These are phyloP conservation scores for Parotia lawesii DNA, from an alignment of 2,113 vertebrate genomes.

Conservation along the genomic window DNA sequence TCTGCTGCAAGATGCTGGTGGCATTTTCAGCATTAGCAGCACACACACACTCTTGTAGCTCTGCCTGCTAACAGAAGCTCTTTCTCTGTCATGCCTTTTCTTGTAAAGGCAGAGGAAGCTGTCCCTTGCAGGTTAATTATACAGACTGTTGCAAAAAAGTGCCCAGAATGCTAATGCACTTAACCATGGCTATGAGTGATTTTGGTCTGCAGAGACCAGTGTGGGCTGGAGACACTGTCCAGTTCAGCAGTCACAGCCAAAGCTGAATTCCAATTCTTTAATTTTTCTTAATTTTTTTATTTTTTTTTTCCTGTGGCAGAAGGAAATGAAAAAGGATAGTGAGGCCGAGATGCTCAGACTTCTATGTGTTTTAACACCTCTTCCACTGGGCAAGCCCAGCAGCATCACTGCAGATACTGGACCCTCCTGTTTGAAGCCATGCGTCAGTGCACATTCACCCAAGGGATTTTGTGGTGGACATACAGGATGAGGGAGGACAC, in stretches of 20 bases:
- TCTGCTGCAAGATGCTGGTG: not conserved
- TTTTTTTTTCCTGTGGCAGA: not conserved
- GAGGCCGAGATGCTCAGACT: not conserved
- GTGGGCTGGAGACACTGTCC: not conserved
- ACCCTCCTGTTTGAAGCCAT: not conserved
- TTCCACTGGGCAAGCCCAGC: not conserved
- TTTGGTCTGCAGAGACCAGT: not conserved
- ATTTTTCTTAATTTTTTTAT: no score
- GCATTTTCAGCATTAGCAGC: conserved; percentile 5
- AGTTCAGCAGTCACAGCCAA: not conserved
- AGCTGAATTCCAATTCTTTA: not conserved
- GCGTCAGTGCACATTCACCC: not conserved
- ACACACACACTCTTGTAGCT: not conserved
- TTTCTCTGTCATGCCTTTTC: not conserved
- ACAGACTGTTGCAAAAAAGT: not conserved
- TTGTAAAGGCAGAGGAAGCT: not conserved
- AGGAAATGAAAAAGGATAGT: not conserved
- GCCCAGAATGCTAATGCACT: not conserved
- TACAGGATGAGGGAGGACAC: not conserved
- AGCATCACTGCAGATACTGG: not conserved
- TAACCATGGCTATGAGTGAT: not conserved
- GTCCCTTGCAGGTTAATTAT: not conserved
- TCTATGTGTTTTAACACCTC: not conserved
- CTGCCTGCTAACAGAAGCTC: not conserved
- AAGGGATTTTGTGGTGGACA: not conserved